A percentile compares a stretch with the other conserved stretches of the same genome.
These are phyloP conservation scores for Motacilla alba DNA, from an alignment of 2,113 vertebrate species.

Conservation along the genomic window DNA sequence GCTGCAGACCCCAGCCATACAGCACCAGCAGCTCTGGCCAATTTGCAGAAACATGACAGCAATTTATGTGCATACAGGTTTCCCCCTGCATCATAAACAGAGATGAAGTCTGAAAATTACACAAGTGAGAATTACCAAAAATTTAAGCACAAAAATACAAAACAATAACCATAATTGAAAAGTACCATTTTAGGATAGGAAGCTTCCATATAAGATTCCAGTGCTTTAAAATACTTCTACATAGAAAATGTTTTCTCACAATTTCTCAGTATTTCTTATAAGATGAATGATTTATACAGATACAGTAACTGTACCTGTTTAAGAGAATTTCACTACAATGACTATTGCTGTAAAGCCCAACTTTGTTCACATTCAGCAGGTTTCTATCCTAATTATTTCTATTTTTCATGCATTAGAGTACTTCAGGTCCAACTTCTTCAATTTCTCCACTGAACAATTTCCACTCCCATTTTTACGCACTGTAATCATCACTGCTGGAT, in stretches of 20 bases:
- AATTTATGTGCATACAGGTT: conserved; percentile 33
- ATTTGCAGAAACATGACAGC: neutral
- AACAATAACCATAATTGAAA: neutral
- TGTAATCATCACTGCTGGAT: conserved; percentile 16
- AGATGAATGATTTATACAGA: neutral
- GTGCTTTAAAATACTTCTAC: neutral
- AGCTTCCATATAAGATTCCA: neutral
- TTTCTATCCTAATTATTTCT: conserved; percentile 18
- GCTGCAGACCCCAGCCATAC: neutral
- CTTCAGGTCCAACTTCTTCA: conserved; percentile 47
- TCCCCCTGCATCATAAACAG: conserved; percentile 41
- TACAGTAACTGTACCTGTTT: neutral
- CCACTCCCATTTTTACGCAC: conserved; percentile 47
- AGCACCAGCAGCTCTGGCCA: neutral
- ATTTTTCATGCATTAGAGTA: conserved; percentile 18
- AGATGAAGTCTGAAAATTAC: conserved; percentile 65
- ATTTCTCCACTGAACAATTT: neutral
- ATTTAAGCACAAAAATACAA: conserved; percentile 22
- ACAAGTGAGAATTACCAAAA: conserved; percentile 45
- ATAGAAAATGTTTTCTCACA: neutral
- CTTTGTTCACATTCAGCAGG: conserved; percentile 25
- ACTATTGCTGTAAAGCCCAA: conserved; percentile 58
- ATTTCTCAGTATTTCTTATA: neutral
- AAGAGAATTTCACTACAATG: neutral
- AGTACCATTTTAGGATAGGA: neutral